phyloP scores from a whole-genome alignment of 2,113 vertebrate genomes.

The Eptesicus fuscus region DNA sequence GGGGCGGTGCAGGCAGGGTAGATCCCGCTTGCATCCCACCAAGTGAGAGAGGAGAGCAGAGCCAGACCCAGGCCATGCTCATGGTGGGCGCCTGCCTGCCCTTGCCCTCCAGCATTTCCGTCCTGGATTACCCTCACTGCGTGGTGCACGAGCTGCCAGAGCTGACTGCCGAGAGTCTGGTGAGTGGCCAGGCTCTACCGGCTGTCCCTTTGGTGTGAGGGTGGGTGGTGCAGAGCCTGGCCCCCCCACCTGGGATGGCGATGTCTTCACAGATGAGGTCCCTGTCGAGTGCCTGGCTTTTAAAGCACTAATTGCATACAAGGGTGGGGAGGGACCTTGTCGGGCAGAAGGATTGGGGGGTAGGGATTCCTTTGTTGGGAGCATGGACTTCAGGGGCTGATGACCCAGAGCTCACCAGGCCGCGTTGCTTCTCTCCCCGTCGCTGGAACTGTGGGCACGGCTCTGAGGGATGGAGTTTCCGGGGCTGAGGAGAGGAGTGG shows the following conservation, averaged over 20 bases:
- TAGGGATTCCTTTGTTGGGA: neutral
- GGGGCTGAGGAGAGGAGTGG: neutral
- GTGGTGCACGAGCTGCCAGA: slow-evolving; percentile 96
- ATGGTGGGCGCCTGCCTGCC: neutral
- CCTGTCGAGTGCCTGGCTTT: neutral
- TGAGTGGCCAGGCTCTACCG: slow-evolving; percentile 64
- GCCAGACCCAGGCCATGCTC: neutral
- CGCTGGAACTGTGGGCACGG: neutral
- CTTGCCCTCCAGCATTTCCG: slow-evolving; percentile 88
- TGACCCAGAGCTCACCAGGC: neutral
- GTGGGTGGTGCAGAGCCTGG: neutral
- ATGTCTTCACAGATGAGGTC: neutral
- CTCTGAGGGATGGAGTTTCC: neutral
- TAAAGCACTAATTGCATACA: neutral
- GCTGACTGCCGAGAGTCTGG: slow-evolving; percentile 97
- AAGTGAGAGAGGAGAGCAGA: neutral
- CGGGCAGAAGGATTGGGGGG: neutral
- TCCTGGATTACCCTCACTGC: slow-evolving; percentile 95
- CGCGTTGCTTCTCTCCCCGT: neutral
- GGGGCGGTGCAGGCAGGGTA: neutral
- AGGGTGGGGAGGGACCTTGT: neutral
- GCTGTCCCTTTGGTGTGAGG: neutral
- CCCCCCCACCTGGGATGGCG: neutral
- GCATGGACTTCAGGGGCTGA: neutral
- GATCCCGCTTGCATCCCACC: neutral